Conservation (phyloP, 2,113 vertebrate genomes). For the Pardalotus punctatus region DNA sequence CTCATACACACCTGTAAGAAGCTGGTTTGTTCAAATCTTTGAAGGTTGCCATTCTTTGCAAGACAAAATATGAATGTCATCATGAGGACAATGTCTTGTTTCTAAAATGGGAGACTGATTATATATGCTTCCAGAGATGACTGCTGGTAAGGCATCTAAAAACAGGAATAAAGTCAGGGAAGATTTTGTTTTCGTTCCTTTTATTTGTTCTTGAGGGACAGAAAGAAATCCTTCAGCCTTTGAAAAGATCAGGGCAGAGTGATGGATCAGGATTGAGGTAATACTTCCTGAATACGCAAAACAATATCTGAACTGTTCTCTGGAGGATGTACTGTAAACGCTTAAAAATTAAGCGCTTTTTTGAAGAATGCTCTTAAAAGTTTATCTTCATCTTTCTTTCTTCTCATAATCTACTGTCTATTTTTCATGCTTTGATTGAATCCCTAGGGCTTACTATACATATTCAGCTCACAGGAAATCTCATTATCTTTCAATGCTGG, state of each 20-base stretch:
- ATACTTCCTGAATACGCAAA: not conserved
- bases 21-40: not conserved
- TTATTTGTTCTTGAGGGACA: not conserved
- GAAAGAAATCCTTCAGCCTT: not conserved
- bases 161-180: not conserved
- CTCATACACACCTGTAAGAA: not conserved
- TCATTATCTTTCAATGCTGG: not conserved
- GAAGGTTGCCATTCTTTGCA: not conserved
- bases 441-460: not conserved
- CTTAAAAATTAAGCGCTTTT: slow-evolving; percentile 37
- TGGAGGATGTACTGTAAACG: not conserved
- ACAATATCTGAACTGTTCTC: not conserved
- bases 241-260: not conserved
- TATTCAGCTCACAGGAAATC: slow-evolving; percentile 32
- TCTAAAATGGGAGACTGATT: not conserved
- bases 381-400: slow-evolving; percentile 36
- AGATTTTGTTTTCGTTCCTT: not conserved
- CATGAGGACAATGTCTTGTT: not conserved
- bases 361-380: not conserved
- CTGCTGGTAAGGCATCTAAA: not conserved
- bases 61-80: not conserved
- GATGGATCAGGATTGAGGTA: not conserved
- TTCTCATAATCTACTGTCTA: slow-evolving; percentile 2
- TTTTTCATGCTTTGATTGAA: not conserved
- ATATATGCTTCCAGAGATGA: not conserved